These are phyloP conservation scores for Telmatherina bonti DNA, from an alignment of 2,797 vertebrate species.

Conservation along the genomic window DNA sequence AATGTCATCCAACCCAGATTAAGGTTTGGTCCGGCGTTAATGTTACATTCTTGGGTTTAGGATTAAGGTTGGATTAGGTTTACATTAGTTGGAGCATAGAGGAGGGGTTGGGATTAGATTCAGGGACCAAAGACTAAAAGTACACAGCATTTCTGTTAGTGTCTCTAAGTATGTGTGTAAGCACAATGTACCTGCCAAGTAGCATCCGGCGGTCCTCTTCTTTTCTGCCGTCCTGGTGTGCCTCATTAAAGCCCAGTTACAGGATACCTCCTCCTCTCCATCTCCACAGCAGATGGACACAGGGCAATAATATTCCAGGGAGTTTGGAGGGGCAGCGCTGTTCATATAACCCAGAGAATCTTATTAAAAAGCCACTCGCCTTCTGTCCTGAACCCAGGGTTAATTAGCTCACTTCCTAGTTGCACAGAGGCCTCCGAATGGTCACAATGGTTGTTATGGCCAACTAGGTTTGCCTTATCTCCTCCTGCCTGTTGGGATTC, in stretches of 20 bases:
- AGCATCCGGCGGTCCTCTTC: constrained; percentile 55
- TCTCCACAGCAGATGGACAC: constrained; percentile 70
- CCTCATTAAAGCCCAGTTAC: constrained; percentile 76
- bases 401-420: constrained; percentile 83
- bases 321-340: constrained; percentile 66
- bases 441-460: constrained; percentile 68
- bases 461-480: constrained; percentile 67
- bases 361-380: constrained; percentile 78
- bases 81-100: constrained; percentile 12
- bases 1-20: constrained; percentile 29
- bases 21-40: constrained; percentile 17
- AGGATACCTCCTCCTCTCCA: constrained; percentile 66
- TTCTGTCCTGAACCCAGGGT: constrained; percentile 73
- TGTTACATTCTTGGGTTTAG: constrained; percentile 24
- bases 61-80: constrained; percentile 42
- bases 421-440: constrained; percentile 65
- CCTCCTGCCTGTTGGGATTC: constrained; percentile 61
- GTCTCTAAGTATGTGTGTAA: constrained; percentile 36
- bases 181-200: constrained; percentile 56
- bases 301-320: constrained; percentile 71
- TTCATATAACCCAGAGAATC: constrained; percentile 80
- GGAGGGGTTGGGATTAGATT: constrained; percentile 19
- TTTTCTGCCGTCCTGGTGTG: constrained; percentile 58
- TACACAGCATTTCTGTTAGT: background rate
- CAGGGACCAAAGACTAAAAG: constrained; percentile 11